Percentiles rank a stretch among this genome's conserved stretches.
These are phyloP conservation scores for Ceriagrion tenellum DNA, from an alignment of 2,888 invertebrate genomes.

Conservation along the genomic window DNA sequence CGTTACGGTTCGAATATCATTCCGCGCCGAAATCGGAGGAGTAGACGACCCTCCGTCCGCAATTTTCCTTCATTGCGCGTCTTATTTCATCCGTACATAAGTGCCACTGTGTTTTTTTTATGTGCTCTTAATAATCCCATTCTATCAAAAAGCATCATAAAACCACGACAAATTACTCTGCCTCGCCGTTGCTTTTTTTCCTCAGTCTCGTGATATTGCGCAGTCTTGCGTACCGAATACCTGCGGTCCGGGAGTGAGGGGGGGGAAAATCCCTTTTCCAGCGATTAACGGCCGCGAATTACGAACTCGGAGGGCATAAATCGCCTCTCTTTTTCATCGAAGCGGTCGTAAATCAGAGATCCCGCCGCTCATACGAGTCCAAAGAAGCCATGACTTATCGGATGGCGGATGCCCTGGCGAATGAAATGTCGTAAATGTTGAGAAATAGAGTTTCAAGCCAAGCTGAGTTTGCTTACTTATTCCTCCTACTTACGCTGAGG, in stretches of 20 bases:
- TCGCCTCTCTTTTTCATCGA: constrained; percentile 32
- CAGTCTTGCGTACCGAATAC: constrained; percentile 14
- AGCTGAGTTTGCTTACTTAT: not conserved
- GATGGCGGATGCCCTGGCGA: constrained; percentile 22
- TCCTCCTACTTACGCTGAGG: not conserved
- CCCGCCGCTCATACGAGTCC: not conserved
- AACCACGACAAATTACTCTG: constrained; percentile 12
- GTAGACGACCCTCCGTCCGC: not conserved
- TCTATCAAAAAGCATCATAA: not conserved
- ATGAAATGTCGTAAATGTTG: constrained; percentile 36
- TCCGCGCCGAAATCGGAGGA: not conserved
- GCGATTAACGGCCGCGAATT: constrained; percentile 22
- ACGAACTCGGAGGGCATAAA: not conserved
- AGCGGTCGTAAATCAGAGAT: constrained; percentile 4
- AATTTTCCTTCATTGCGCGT: not conserved
- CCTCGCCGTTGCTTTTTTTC: not conserved
- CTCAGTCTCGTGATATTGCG: not conserved
- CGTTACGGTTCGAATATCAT: not conserved
- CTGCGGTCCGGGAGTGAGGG: not conserved
- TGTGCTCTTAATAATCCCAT: not conserved
- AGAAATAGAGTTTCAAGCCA: not conserved
- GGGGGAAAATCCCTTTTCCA: not conserved
- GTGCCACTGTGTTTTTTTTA: not conserved
- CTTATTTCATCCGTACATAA: not conserved
- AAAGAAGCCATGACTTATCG: constrained; percentile 16